Evolutionary conservation across 2,113 vertebrate species (phyloP).

Genomic region (Sakesphorus luctuosus): DNA sequence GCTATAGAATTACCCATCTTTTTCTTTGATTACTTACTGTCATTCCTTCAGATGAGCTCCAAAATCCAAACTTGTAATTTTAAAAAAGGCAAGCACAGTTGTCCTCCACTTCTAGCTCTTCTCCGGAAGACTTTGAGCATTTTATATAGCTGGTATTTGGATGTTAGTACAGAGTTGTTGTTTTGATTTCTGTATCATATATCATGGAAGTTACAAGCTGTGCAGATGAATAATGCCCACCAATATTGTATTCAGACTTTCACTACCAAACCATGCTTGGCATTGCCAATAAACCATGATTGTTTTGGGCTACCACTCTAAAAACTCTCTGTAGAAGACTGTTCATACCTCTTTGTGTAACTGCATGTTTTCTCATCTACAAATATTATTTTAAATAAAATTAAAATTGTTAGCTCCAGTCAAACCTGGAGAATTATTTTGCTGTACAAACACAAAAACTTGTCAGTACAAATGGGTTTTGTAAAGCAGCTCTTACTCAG

Average conservation of each 20-base stretch:
- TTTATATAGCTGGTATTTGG: neutral
- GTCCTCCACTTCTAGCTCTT: neutral
- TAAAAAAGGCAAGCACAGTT: neutral
- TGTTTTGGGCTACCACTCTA: neutral
- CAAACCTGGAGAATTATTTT: neutral
- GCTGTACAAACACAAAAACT: neutral
- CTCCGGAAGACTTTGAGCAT: neutral
- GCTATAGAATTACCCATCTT: conserved; percentile 39
- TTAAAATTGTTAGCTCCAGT: neutral
- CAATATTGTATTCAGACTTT: neutral
- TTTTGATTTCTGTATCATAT: neutral
- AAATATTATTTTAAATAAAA: neutral
- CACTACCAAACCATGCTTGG: neutral
- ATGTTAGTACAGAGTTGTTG: neutral
- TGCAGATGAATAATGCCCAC: neutral
- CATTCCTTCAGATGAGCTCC: conserved; percentile 51
- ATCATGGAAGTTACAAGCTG: neutral
- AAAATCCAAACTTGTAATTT: neutral
- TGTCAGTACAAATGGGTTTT: neutral
- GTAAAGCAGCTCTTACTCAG: neutral
- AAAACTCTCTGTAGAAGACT: neutral
- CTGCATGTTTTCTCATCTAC: neutral
- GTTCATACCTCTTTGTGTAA: neutral
- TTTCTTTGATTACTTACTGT: conserved; percentile 45
- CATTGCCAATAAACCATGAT: neutral